Percentiles rank a stretch among this genome's conserved stretches.
Evolutionary conservation across 23 tunicate genomes (phyloP).

Genomic region (Clavelina lepadiformis): DNA sequence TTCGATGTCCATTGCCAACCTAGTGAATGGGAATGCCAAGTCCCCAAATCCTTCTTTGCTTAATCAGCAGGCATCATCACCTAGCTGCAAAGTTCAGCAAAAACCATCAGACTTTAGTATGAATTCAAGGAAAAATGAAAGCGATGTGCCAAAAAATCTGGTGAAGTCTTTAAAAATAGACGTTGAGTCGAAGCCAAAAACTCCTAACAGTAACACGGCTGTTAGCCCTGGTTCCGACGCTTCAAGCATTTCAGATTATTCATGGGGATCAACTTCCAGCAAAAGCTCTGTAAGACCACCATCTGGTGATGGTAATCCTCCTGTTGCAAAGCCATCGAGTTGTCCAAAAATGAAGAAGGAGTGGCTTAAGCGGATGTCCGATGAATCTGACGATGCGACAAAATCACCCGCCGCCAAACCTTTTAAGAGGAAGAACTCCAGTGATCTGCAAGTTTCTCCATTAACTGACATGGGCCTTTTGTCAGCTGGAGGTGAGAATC

Average conservation of each 20-base stretch:
- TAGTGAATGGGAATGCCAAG: too few species aligned
- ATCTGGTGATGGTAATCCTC: neutral
- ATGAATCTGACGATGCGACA: conserved; percentile 19
- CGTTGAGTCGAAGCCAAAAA: conserved; percentile 3
- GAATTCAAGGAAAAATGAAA: too few species aligned
- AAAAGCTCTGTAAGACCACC: neutral
- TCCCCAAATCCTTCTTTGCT: too few species aligned
- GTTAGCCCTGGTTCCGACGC: conserved; percentile 8
- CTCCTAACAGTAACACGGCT: neutral
- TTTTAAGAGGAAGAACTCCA: neutral
- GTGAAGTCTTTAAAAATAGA: too few species aligned
- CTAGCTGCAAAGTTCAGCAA: too few species aligned
- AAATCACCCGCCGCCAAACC: conserved; percentile 10
- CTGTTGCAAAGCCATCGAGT: neutral
- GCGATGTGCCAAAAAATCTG: too few species aligned
- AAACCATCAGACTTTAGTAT: too few species aligned
- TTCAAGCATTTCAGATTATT: conserved; percentile 3
- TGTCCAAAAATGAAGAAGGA: conserved; percentile 40
- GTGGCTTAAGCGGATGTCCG: conserved; percentile 37
- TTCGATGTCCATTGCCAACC: too few species aligned
- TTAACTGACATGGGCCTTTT: neutral
- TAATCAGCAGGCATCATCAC: too few species aligned
- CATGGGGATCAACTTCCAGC: conserved; percentile 8
- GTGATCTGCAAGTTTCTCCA: neutral
- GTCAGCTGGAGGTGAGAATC: neutral